phyloP scores from a whole-genome alignment of 2,888 invertebrate genomes.

The Hypsopygia costalis region DNA sequence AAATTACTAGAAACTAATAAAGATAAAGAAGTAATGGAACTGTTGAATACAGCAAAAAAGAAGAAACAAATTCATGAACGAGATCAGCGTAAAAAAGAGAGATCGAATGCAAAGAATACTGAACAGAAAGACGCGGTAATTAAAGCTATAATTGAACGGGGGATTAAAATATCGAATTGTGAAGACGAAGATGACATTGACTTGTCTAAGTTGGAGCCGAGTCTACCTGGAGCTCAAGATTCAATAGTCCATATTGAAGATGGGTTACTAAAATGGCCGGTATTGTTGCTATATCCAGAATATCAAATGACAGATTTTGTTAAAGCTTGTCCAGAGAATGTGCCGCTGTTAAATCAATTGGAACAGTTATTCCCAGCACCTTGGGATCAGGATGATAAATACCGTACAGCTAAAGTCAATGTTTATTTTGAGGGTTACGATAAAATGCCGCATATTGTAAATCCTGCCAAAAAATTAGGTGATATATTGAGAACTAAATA shows the following conservation, averaged over 20 bases:
- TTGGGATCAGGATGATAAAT: slow-evolving; percentile 86
- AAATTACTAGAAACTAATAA: slow-evolving; percentile 80
- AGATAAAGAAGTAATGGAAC: slow-evolving; percentile 66
- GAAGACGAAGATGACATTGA: slow-evolving; percentile 67
- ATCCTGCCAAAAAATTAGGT: slow-evolving; percentile 76
- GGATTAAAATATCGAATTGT: slow-evolving; percentile 78
- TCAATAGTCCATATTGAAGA: slow-evolving; percentile 83
- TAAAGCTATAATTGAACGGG: slow-evolving; percentile 62
- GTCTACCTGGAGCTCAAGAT: slow-evolving; percentile 83
- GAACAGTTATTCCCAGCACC: slow-evolving; percentile 84
- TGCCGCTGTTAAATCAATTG: slow-evolving; percentile 68
- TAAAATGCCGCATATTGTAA: slow-evolving; percentile 80
- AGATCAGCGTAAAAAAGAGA: slow-evolving; percentile 76
- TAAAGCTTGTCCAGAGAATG: slow-evolving; percentile 88
- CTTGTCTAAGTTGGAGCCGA: slow-evolving; percentile 81
- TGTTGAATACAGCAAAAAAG: slow-evolving; percentile 66
- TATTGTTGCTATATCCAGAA: slow-evolving; percentile 94
- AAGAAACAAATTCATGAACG: slow-evolving; percentile 71
- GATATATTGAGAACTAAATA: slow-evolving; percentile 81
- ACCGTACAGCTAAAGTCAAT: slow-evolving; percentile 80
- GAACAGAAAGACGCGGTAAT: slow-evolving; percentile 58
- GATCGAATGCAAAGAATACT: slow-evolving; percentile 55
- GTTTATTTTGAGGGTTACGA: slow-evolving; percentile 88
- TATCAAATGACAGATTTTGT: slow-evolving; percentile 93
- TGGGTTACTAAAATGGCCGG: slow-evolving; percentile 89